Conservation (phyloP, 2,113 vertebrate genomes). For the Ceuthmochares aereus region DNA sequence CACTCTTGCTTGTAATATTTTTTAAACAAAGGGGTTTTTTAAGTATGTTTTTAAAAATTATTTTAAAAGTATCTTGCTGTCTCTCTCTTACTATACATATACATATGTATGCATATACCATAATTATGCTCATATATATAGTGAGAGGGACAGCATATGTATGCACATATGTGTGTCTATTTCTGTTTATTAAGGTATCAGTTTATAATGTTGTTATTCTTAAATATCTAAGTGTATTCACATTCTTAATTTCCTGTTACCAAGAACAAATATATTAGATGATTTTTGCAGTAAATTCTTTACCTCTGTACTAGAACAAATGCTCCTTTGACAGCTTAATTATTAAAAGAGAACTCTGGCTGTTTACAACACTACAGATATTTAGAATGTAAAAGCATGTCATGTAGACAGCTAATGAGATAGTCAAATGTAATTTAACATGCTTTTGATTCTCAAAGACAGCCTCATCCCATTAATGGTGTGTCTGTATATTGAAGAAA, state of each 20-base stretch:
- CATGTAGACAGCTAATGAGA: conserved; percentile 24
- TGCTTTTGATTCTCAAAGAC: not conserved
- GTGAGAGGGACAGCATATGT: too few relatives aligned
- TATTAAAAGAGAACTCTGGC: not conserved
- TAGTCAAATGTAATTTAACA: conserved; percentile 23
- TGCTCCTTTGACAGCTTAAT: not conserved
- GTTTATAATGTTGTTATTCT: not conserved
- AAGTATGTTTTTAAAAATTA: not conserved
- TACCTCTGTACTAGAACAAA: not conserved
- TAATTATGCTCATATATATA: not conserved
- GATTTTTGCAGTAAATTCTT: not conserved
- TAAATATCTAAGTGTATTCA: not conserved
- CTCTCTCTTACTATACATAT: not conserved
- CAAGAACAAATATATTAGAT: not conserved
- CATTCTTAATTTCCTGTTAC: not conserved
- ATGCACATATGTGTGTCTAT: not conserved
- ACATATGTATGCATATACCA: not conserved
- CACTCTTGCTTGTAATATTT: not conserved
- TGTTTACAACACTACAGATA: not conserved
- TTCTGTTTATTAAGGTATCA: not conserved
- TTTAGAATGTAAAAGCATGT: not conserved
- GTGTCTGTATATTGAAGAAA: not conserved
- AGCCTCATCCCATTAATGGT: not conserved
- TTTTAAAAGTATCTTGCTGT: not conserved
- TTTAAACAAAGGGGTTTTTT: not conserved